These are phyloP conservation scores for Syrrhaptes paradoxus DNA, from an alignment of 2,113 vertebrate species.

Conservation along the genomic window DNA sequence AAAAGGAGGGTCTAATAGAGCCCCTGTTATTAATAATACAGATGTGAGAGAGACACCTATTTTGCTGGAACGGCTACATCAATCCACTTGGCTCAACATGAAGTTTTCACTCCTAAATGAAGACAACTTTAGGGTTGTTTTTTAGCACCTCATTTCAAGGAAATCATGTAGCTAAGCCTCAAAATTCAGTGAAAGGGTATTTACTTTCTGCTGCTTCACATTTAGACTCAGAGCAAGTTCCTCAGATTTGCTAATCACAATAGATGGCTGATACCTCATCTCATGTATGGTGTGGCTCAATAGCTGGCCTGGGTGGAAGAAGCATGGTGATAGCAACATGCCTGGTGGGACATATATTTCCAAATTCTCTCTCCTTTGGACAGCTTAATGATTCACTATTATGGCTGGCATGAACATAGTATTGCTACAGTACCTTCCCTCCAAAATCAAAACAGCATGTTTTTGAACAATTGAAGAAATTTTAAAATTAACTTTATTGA, in stretches of 20 bases:
- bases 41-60: not conserved
- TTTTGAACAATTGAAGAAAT: not conserved
- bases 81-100: not conserved
- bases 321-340: rapidly evolving
- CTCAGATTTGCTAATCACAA: not conserved
- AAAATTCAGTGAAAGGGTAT: not conserved
- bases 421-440: not conserved
- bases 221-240: not conserved
- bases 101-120: not conserved
- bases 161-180: not conserved
- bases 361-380: not conserved
- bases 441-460: not conserved
- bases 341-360: not conserved
- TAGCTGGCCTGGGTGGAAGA: not conserved
- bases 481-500: not conserved
- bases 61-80: not conserved
- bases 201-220: not conserved
- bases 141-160: not conserved
- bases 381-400: not conserved
- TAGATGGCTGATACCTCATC: not conserved
- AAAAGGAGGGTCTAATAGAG: not conserved
- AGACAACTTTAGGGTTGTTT: not conserved
- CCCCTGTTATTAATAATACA: not conserved
- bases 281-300: not conserved
- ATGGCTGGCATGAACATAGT: not conserved